Base-by-base conservation (phyloP, 2,888 invertebrate species). In the Palloptera scutellata region DNA sequence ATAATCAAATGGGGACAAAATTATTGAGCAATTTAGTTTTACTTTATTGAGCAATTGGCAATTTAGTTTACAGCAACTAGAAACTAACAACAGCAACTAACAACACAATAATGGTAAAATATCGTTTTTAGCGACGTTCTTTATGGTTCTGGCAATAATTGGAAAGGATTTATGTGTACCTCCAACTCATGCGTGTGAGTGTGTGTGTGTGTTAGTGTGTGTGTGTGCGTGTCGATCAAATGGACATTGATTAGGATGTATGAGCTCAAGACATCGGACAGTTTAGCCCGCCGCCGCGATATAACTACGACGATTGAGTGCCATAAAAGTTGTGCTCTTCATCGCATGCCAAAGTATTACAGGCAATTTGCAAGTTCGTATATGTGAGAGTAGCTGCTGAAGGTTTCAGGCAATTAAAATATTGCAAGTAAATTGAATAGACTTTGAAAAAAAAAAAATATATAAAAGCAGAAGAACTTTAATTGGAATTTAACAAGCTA, bases 221-320 rank as follows among this genome's bases (percentile, higher is more conserved):
- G 51, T 12, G 13, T 30, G 45, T 43, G 41, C 55, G n/a, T 57
- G 51, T 51, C 48, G 58, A 30, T 30, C 30, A 30, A 30, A 30
- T 30, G 30, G 30, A 30, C 30, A 30, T 30, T 30, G 30, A 30
- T 30, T 30, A 30, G 30, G 30, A 30, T 30, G 30, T 30, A 30
- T 30, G 30, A 30, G 30, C 30, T 30, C 30, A 30, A 30, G 30
- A 30, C 30, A 30, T 30, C 6, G 30, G 30, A 78, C 78, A 79
- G 80, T 81, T 81, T 81, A 81, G 81, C 81, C 81, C 80, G 80
- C 79, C 30, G n/a, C n/a, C n/a, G n/a, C n/a, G n/a, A n/a, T n/a
- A 30, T 2, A 30, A 30, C 6, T 30, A 30, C 30, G 30, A 30
- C 3, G 3, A 30, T 30, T 30, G 30, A 4, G 30, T 30, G 30